Base-by-base conservation (phyloP, 2,888 invertebrate species). In the Drosophila neutralis region DNA sequence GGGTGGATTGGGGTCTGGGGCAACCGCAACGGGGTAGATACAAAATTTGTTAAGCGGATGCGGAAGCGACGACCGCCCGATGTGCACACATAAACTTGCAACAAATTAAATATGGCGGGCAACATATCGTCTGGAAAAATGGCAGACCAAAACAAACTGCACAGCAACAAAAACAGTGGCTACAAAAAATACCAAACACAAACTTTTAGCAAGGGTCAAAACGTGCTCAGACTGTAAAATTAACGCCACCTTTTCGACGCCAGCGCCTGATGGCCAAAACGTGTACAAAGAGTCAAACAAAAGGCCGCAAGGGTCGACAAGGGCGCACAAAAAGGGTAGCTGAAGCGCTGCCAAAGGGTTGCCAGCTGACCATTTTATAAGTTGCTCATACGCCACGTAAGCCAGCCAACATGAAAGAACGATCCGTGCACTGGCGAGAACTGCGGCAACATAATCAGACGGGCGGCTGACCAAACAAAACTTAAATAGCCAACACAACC, bases 171-270 rank as follows among this genome's bases (percentile, higher is more conserved):
- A 53, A 62, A 56, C 49, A 63, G 53, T 36, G 63, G 36, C 38
- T 58, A 59, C 31, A 69, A n/a, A 65, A 54, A 31, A 27, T 45
- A 21, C 42, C 35, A 58, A 67, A 67, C 60, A 72, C 71, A 64
- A 77, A 84, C 76, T 83, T 83, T 74, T 54, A 68, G 65, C 65
- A 70, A 86, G 85, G 84, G 82, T 82, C 79, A 75, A 75, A 76
- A 89, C 88, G 87, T 89, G 88, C 80, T 73, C 82, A 84, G 87
- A 88, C 89, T 88, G 74, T 77, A 78, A 84, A 88, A 89, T 89
- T 86, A 88, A 81, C 85, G 83, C 85, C 82, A 84, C 78, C 87
- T 79, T 82, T 80, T 64, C 21, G 52, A 33, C 42, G 57, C 29
- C 15, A 11, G 40, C 42, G 45, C 48, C 70, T 71, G 80, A 80